Evolutionary conservation across 1,140 invertebrate genomes (phyloP).

Genomic region (Melanaphis sacchari): DNA sequence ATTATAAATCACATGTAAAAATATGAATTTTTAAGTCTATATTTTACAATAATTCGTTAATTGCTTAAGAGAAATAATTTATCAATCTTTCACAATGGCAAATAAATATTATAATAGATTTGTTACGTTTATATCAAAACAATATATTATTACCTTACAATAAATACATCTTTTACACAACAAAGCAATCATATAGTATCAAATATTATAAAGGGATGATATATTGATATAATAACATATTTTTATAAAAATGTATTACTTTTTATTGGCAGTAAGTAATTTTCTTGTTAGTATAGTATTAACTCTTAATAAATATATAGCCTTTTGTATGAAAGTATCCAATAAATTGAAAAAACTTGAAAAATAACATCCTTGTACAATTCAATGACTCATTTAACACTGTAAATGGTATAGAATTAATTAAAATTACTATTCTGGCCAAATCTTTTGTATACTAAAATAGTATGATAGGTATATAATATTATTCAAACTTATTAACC

Average conservation of each 20-base stretch:
- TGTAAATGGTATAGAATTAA: no score
- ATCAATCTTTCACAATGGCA: neutral
- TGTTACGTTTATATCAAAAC: neutral
- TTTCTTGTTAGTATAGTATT: neutral
- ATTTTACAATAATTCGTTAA: neutral
- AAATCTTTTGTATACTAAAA: neutral
- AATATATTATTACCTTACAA: neutral
- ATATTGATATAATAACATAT: no score
- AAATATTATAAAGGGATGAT: neutral
- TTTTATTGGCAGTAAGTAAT: neutral
- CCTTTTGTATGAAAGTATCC: neutral
- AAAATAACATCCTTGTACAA: no score
- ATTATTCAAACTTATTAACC: neutral
- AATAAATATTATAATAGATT: neutral
- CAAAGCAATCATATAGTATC: neutral
- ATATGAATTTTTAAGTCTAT: neutral
- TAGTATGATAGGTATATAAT: neutral
- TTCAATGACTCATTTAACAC: no score
- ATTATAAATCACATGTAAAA: neutral
- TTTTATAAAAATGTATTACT: neutral
- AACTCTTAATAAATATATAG: neutral
- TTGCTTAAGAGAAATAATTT: neutral
- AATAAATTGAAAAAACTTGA: no score
- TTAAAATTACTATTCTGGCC: no score
- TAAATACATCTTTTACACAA: neutral